Conservation (phyloP, 2,888 invertebrate genomes). For the Anaspis maculata region DNA sequence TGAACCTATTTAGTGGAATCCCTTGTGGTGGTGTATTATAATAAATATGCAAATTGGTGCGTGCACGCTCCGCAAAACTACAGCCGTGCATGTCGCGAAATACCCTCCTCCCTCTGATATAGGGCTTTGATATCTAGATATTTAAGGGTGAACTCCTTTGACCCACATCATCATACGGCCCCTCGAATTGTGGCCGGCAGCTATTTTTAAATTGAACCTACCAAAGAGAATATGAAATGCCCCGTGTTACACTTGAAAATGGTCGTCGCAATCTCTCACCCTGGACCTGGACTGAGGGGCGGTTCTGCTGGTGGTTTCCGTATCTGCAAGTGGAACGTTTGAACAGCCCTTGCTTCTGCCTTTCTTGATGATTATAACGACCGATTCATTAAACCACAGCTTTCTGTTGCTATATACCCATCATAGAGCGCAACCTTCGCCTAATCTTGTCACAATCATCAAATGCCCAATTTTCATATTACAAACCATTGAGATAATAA, state of each 20-base stretch:
- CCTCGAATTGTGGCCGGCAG: too few relatives aligned
- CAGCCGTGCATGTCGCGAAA: neutral
- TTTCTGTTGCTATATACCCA: too few relatives aligned
- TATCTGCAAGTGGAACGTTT: constrained; percentile 28
- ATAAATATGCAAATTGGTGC: constrained; percentile 14
- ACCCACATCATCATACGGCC: too few relatives aligned
- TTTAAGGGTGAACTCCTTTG: constrained; percentile 2
- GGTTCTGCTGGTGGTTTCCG: constrained; percentile 16
- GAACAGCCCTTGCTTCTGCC: constrained; percentile 24
- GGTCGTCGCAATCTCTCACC: constrained; percentile 7
- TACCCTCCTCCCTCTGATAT: constrained; percentile 3
- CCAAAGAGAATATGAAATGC: constrained; percentile 19
- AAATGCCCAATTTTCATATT: constrained; percentile 11
- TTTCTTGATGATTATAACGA: too few relatives aligned
- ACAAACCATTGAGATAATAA: constrained; percentile 7
- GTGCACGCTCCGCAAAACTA: constrained; percentile 3
- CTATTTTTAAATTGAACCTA: constrained; percentile 14
- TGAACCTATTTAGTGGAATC: constrained; percentile 14
- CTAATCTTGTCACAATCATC: constrained; percentile 6
- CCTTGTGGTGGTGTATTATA: constrained; percentile 11
- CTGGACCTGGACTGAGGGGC: constrained; percentile 9
- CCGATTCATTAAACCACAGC: too few relatives aligned
- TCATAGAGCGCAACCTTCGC: neutral
- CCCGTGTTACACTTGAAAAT: constrained; percentile 8
- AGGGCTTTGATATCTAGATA: neutral